These are phyloP conservation scores for Okapia johnstoni DNA, from an alignment of 2,113 vertebrate species.

Conservation along the genomic window DNA sequence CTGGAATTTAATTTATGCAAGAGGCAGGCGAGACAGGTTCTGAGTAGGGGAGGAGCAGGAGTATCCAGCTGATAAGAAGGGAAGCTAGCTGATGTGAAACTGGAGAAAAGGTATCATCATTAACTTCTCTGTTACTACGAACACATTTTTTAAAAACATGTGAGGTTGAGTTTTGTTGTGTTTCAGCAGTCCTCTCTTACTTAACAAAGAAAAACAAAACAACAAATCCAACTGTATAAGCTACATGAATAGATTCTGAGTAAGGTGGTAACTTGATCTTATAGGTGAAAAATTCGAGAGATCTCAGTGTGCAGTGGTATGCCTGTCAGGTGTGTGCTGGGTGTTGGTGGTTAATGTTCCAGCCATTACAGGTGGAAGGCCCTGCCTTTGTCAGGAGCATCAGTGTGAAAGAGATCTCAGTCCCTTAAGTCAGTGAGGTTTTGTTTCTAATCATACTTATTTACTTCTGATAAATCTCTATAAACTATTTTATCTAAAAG, in stretches of 20 bases:
- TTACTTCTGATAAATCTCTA: slow-evolving; percentile 8
- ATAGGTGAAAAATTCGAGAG: background rate
- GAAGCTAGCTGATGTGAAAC: background rate
- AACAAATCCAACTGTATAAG: background rate
- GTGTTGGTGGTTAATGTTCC: background rate
- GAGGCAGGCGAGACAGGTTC: background rate
- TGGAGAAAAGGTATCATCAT: background rate
- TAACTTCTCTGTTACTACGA: background rate
- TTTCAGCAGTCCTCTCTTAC: background rate
- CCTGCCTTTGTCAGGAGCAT: background rate
- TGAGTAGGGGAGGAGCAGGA: background rate
- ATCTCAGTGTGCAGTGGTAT: background rate
- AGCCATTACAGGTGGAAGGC: background rate
- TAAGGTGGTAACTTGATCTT: background rate
- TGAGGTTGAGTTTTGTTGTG: background rate
- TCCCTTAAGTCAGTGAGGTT: background rate
- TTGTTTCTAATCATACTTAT: background rate
- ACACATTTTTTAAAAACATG: background rate
- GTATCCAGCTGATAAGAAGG: background rate
- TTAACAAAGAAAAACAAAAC: background rate
- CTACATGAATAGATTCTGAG: background rate
- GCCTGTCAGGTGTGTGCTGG: background rate
- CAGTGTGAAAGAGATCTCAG: background rate
- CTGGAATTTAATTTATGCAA: background rate
- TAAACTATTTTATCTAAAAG: slow-evolving; percentile 16